Evolutionary conservation across 1,140 invertebrate genomes (phyloP).

Genomic region (Diabrotica virgifera): DNA sequence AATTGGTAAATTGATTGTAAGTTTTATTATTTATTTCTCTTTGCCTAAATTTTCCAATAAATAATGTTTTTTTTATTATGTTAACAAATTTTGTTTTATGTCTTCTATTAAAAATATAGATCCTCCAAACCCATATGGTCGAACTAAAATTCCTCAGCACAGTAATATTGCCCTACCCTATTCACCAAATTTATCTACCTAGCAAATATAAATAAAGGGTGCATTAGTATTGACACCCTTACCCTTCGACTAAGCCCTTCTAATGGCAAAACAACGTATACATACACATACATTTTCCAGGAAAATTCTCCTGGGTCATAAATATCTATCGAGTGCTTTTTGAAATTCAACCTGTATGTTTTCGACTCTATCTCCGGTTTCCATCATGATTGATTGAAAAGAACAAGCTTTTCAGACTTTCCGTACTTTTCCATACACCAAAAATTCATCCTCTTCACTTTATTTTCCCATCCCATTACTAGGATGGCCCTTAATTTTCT

Average conservation of each 20-base stretch:
- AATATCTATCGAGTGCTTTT: conserved; percentile 14
- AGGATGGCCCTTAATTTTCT: background rate
- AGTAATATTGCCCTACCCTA: too few relatives aligned
- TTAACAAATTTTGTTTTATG: too few relatives aligned
- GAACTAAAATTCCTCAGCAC: too few relatives aligned
- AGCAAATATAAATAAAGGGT: background rate
- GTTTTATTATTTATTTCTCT: too few relatives aligned
- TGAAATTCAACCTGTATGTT: conserved; percentile 13
- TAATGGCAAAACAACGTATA: conserved; percentile 11
- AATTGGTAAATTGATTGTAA: too few relatives aligned
- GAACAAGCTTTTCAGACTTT: conserved; percentile 9
- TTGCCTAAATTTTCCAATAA: too few relatives aligned
- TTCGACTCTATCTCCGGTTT: conserved; percentile 6
- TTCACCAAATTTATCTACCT: too few relatives aligned
- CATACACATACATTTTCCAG: background rate
- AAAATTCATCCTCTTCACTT: conserved; percentile 7
- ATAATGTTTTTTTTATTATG: too few relatives aligned
- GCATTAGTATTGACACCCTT: background rate
- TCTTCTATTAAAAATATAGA: too few relatives aligned
- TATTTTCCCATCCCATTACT: conserved; percentile 9
- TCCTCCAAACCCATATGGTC: too few relatives aligned
- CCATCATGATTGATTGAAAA: conserved; percentile 14
- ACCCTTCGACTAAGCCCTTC: background rate
- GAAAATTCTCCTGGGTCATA: conserved; percentile 11
- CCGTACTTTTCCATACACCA: background rate